Evolutionary conservation across 1,140 invertebrate genomes (phyloP), one percentile per base, ranked within the genome.

Genomic region (Leptonema lineaticorne): DNA sequence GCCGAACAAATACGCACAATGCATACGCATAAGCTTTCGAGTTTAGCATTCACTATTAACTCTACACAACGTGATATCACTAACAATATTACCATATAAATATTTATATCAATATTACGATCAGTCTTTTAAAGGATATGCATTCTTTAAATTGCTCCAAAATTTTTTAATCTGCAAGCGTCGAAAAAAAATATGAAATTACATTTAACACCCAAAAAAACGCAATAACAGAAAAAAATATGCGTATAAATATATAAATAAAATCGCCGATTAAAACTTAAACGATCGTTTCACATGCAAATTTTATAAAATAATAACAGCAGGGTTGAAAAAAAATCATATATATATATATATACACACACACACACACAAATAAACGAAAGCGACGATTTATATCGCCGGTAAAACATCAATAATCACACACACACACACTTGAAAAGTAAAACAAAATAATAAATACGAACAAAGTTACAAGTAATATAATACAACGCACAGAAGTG

Each of bases 41-140:
- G 14, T 9, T 24, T 7, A 9, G 6, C 46, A 16, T 50, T 22
- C 11, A 50, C 4, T 5, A 22, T 22, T 16, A 8, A 50, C 46
- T 20, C 46, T 24, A 50, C 11, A 16, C 46, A 50, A 50, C 18
- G 18, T 24, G n/a, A n/a, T 50, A 50, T 22, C 22, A 11, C 30
- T 5, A 33, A 33, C 30, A 33, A 33, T 33, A n/a, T n/a, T n/a
- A 33, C 30, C 5, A 33, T 33, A 33, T 11, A 33, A n/a, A 33
- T 50, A 22, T 50, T 4, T 22, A 2, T 22, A 11, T 22, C 46
- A 50, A 20, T 50, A 50, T 11, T 50, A 24, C 24, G 14, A 53
- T 53, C 50, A 53, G 50, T 53, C 50, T 53, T 53, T 26, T 14
- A 53, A 22, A 11, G 18, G 50, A 53, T 53, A 53, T 53, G 50